A percentile compares a stretch with the other conserved stretches of the same genome.
phyloP scores from a whole-genome alignment of 2,888 invertebrate species.

The Dugesia japonica region DNA sequence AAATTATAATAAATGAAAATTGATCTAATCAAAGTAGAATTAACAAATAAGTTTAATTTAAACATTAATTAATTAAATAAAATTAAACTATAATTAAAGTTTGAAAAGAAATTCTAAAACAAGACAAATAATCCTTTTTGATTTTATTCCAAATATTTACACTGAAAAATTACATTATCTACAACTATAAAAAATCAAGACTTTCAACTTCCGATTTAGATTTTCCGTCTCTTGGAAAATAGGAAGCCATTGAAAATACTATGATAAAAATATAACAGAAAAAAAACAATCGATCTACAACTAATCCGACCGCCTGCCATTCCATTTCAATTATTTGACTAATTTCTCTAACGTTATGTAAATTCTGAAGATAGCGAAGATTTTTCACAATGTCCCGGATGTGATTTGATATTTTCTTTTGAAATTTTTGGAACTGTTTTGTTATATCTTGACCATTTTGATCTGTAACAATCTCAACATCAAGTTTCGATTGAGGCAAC shows the following conservation, averaged over 20 bases:
- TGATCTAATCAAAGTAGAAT: too few relatives aligned
- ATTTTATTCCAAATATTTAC: too few relatives aligned
- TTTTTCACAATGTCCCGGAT: constrained; percentile 34
- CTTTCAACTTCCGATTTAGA: background rate
- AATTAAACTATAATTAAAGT: too few relatives aligned
- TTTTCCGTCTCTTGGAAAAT: constrained; percentile 33
- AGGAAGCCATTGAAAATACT: constrained; percentile 30
- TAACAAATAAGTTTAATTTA: too few relatives aligned
- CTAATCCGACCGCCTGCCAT: constrained; percentile 33
- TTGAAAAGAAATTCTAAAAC: too few relatives aligned
- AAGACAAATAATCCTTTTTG: too few relatives aligned
- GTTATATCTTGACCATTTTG: background rate
- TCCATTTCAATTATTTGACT: constrained; percentile 33
- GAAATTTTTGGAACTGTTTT: background rate
- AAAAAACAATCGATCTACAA: constrained; percentile 33
- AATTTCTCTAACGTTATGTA: constrained; percentile 31
- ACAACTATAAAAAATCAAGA: too few relatives aligned
- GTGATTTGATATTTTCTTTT: constrained; percentile 32
- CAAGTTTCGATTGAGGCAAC: constrained; percentile 2
- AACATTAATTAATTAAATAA: too few relatives aligned
- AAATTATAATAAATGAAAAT: too few relatives aligned
- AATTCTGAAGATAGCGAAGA: constrained; percentile 34
- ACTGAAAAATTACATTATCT: too few relatives aligned
- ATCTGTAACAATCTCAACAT: background rate
- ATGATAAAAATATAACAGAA: constrained; percentile 31